Base-by-base conservation (phyloP, 2,888 invertebrate genomes). In the Melinopterus prodromus region DNA sequence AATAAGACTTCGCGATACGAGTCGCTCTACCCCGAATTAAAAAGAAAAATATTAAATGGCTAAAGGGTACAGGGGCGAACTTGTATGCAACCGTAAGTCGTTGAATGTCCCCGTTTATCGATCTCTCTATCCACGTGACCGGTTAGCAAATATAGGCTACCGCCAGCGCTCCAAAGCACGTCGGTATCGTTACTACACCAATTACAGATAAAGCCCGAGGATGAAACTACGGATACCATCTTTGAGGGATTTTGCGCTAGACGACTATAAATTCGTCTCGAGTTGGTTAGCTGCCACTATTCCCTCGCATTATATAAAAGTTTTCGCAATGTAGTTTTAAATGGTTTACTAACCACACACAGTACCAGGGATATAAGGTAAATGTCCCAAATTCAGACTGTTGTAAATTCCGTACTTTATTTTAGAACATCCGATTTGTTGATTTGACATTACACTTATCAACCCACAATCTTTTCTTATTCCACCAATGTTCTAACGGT, bases 131-230 rank as follows among this genome's bases (percentile, higher is more conserved):
- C 37, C 74, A 74, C 74, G 74, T 74, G 74, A 74, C 74, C 37
- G 15, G 74, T 37, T 37, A 74, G 36, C 74, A 9, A 74, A 74
- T 26, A 74, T 74, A 6, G 74, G 53, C 53, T 9, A 53, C 12
- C 53, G 53, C 53, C 12, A 53, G 53, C 53, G 53, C 53, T 53
- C 53, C 5, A 53, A 53, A 53, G 37, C 35, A 74, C 36, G 74
- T 74, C 35, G 74, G 53, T 53, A 53, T 12, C 35, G 36, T 16
- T 74, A 35, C 74, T 74, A 36, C 74, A 74, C 74, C 74, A 74
- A 74, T 74, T 74, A 74, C 74, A 74, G 74, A 74, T 74, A 74
- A 74, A 74, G 74, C 74, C 74, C 36, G 36, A 35, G 36, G 74
- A 74, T 36, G 74, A 35, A 37, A n/a, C 37, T 26, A 36, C 36